These are phyloP conservation scores for Loxodonta africana DNA, from an alignment of 2,113 vertebrate genomes.

Conservation along the genomic window DNA sequence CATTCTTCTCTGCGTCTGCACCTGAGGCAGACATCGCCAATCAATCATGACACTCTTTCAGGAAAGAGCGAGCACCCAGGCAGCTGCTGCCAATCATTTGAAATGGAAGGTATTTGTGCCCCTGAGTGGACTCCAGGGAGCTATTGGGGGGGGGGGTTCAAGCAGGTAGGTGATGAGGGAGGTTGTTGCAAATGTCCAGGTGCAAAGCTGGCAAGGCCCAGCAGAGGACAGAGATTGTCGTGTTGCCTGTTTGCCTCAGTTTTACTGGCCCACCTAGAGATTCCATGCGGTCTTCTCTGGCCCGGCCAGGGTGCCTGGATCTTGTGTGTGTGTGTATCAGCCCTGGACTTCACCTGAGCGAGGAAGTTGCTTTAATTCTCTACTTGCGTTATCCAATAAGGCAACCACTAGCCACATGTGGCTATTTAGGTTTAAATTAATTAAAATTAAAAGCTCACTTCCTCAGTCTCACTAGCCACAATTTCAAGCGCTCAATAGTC, in stretches of 20 bases:
- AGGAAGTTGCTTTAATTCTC: background rate
- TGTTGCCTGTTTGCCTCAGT: background rate
- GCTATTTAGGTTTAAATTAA: slow-evolving; percentile 23
- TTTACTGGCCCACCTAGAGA: background rate
- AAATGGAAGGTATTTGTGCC: background rate
- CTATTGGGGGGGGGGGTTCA: background rate
- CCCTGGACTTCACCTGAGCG: background rate
- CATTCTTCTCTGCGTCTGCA: fast-evolving
- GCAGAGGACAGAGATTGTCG: background rate
- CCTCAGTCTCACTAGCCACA: background rate
- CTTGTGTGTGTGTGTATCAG: fast-evolving
- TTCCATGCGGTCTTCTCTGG: background rate
- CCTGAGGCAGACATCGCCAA: background rate
- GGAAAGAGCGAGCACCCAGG: background rate
- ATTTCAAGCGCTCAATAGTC: background rate
- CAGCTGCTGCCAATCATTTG: background rate
- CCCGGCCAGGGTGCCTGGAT: background rate
- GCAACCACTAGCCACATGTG: slow-evolving; percentile 7
- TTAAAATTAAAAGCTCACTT: slow-evolving; percentile 28
- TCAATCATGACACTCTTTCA: background rate
- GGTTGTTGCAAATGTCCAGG: background rate
- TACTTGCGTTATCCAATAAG: background rate
- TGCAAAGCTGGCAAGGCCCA: background rate
- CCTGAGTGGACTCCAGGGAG: background rate
- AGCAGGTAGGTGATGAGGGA: background rate